Percentiles rank a stretch among this genome's conserved stretches.
Conservation (phyloP, 2,113 vertebrate genomes). For the Percina caprodes region DNA sequence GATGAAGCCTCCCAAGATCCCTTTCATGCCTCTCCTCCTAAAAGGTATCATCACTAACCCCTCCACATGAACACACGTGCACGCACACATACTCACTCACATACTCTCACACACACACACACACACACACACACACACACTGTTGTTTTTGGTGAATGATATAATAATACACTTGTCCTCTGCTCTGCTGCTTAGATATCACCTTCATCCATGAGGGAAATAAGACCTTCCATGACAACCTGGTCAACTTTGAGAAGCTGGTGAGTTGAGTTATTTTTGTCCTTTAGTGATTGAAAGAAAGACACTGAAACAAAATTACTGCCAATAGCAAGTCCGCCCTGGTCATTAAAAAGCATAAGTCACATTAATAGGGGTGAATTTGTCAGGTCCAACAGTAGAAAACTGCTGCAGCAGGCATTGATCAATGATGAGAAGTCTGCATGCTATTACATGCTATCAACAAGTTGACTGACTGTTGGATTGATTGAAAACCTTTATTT, state of each 20-base stretch:
- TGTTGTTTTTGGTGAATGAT: neutral
- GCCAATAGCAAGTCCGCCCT: neutral
- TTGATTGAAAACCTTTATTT: neutral
- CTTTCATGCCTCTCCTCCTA: slow-evolving; percentile 97
- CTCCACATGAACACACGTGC: neutral
- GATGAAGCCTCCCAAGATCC: slow-evolving; percentile 98
- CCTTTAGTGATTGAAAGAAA: slow-evolving; percentile 1
- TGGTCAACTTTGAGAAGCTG: slow-evolving; percentile 99
- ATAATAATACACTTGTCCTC: slow-evolving; percentile 5
- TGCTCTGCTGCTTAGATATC: slow-evolving; percentile 87
- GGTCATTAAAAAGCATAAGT: neutral
- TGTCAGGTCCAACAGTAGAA: neutral
- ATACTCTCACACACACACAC: slow-evolving; percentile 4
- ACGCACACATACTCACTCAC: slow-evolving; percentile 8
- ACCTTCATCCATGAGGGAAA: slow-evolving; percentile 99
- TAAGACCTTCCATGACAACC: slow-evolving; percentile 98
- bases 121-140: slow-evolving; percentile 9
- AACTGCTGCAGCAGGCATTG: neutral
- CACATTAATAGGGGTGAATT: neutral
- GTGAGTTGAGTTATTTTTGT: slow-evolving; percentile 81
- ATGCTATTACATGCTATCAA: neutral
- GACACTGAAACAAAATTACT: neutral
- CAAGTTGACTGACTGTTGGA: neutral
- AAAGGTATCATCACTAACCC: slow-evolving; percentile 87
- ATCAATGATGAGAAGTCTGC: neutral